Evolutionary conservation across 2,797 vertebrate species (phyloP), one percentile per base, ranked within the genome.

Genomic region (Sphaeramia orbicularis): DNA sequence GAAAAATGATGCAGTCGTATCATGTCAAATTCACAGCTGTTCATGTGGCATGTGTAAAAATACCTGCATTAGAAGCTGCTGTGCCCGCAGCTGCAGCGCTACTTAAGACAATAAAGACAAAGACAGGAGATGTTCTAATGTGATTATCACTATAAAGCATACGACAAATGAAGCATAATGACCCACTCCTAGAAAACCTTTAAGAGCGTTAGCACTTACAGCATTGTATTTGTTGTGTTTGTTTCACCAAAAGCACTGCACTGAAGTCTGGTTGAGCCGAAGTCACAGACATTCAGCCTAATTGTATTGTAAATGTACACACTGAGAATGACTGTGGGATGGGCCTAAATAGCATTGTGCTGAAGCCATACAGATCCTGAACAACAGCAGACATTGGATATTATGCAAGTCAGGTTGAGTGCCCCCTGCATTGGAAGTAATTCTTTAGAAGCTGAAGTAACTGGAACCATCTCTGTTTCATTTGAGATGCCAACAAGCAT

Each of bases 401-500:
- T 78, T 11, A 51, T 38, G 21, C 58, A 74, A 8, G 14, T 57
- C 53, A 14, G 35, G 59, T 37, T 54, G 70, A 74, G 18, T 7
- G 30, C 55, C 74, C 54, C 54, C 50, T 44, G 30, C 53, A 64
- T 63, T 55, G 76, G 82, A 74, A 71, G 57, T 62, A 70, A 27
- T 44, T 74, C 62, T 49, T 79, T 70, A 74, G 42, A 64, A 51
- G 41, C 48, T 65, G 24, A 50, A 18, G 66, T 53, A 35, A 15
- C 63, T 60, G 43, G 59, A 68, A 47, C 74, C 18, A 35, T 47
- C 44, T 51, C 65, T 47, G 15, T 73, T 78, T 83, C 45, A 64
- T 60, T 78, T 10, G 13, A 36, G 61, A 65, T 67, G 74, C 71
- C 74, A 76, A 70, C 55, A 62, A 45, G 55, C 49, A 55, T 65